Conservation (phyloP, 2,888 invertebrate genomes). For the Leucozona laternaria region DNA sequence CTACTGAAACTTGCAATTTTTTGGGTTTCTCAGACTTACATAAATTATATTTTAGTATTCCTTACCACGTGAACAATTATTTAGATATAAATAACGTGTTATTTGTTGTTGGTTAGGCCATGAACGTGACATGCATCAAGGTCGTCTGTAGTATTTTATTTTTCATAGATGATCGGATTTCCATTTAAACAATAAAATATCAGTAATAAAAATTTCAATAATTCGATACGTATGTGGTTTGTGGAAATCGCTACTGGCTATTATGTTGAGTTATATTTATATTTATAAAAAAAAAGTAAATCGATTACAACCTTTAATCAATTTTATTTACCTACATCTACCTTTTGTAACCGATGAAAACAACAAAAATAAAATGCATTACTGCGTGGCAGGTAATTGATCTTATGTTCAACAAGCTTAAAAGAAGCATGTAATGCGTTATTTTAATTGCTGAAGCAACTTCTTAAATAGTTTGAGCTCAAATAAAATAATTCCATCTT, state of each 20-base stretch:
- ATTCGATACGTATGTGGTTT: conserved; percentile 4
- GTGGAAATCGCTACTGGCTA: neutral
- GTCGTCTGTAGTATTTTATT: conserved; percentile 11
- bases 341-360: too few relatives aligned
- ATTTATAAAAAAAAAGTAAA: neutral
- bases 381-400: too few relatives aligned
- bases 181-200: conserved; percentile 1
- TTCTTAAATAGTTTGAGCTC: too few relatives aligned
- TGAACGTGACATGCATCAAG: conserved; percentile 73
- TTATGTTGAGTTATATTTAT: neutral
- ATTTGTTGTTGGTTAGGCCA: conserved; percentile 53
- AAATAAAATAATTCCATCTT: too few relatives aligned
- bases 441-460: too few relatives aligned
- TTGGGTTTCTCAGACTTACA: neutral
- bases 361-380: too few relatives aligned
- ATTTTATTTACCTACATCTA: too few relatives aligned
- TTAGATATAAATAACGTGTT: conserved; percentile 45
- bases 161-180: neutral
- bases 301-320: too few relatives aligned
- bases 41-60: conserved; percentile 14
- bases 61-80: conserved; percentile 35
- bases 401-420: too few relatives aligned
- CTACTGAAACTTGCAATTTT: neutral
- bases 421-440: too few relatives aligned
- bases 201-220: neutral